A percentile compares a stretch with the other conserved stretches of the same genome.
Conservation (phyloP, 2,888 invertebrate species). For the Helobdella robusta region DNA sequence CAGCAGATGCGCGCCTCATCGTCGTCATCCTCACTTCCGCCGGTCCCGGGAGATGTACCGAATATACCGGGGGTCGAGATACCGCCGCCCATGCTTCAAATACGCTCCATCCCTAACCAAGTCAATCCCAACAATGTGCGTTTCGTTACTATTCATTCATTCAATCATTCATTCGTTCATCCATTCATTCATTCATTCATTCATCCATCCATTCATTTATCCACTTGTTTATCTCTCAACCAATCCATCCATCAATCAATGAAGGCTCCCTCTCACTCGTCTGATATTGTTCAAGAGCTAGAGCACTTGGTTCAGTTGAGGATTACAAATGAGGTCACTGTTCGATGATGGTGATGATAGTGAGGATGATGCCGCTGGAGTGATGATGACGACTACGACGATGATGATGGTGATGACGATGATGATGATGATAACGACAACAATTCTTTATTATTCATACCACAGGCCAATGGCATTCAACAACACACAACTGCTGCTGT, state of each 20-base stretch:
- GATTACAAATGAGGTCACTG: not conserved
- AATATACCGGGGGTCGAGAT: not conserved
- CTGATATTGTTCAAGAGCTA: not conserved
- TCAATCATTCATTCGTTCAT: not conserved
- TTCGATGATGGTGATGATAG: not conserved
- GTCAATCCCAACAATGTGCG: constrained; percentile 1
- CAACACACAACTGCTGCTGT: constrained; percentile 29
- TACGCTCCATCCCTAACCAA: constrained; percentile 14
- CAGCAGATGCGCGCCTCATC: not conserved
- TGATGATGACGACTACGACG: constrained; percentile 40
- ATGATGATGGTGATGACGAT: constrained; percentile 49
- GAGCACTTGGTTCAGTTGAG: not conserved
- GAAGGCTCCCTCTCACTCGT: not conserved
- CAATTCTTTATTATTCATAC: constrained; percentile 69
- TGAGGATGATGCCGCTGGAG: not conserved
- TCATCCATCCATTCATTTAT: constrained; percentile 20
- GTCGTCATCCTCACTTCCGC: not conserved
- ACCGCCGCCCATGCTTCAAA: constrained; percentile 21
- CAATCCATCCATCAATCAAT: constrained; percentile 11
- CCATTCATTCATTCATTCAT: constrained; percentile 4
- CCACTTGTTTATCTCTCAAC: not conserved
- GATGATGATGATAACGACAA: not conserved
- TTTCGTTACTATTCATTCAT: not conserved
- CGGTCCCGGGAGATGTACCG: too few species aligned
- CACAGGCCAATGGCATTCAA: constrained; percentile 70